A percentile compares a stretch with the other conserved stretches of the same genome.
These are phyloP conservation scores for Leptoclinus maculatus DNA, from an alignment of 2,797 vertebrate genomes.

Conservation along the genomic window DNA sequence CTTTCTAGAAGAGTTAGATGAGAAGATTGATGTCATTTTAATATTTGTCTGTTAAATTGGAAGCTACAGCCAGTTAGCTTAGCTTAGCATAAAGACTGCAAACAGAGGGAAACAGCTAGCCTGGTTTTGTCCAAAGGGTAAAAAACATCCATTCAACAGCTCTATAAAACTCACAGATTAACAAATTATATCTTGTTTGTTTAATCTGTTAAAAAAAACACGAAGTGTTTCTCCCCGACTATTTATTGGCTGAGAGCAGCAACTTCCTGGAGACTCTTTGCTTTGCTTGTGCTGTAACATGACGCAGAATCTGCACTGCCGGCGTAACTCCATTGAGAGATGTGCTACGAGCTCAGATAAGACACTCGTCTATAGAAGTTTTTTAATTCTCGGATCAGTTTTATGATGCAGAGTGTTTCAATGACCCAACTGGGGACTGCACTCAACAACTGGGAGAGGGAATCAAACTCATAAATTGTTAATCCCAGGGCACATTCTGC, in stretches of 20 bases:
- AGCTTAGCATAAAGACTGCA: neutral
- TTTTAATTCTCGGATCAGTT: slow-evolving; percentile 52
- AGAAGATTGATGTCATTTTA: neutral
- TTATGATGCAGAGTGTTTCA: slow-evolving; percentile 48
- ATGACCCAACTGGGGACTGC: slow-evolving; percentile 49
- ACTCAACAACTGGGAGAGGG: slow-evolving; percentile 39
- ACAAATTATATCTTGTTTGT: neutral
- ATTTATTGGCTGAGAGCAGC: neutral
- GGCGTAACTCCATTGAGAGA: neutral
- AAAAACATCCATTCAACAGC: neutral
- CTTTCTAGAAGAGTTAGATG: neutral
- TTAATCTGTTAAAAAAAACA: neutral
- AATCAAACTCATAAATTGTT: slow-evolving; percentile 67
- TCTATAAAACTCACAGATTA: neutral
- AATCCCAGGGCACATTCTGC: slow-evolving; percentile 14
- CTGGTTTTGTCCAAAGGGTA: neutral
- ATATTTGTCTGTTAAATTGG: neutral
- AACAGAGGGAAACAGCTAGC: neutral
- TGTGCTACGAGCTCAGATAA: neutral
- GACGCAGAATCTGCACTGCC: neutral
- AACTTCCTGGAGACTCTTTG: slow-evolving; percentile 11
- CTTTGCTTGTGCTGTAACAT: neutral
- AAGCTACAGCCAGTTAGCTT: neutral
- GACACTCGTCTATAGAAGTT: slow-evolving; percentile 15
- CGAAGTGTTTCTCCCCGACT: neutral